Percentiles rank a stretch among this genome's conserved stretches.
These are phyloP conservation scores for Poecilia wingei DNA, from an alignment of 2,797 vertebrate species.

Conservation along the genomic window DNA sequence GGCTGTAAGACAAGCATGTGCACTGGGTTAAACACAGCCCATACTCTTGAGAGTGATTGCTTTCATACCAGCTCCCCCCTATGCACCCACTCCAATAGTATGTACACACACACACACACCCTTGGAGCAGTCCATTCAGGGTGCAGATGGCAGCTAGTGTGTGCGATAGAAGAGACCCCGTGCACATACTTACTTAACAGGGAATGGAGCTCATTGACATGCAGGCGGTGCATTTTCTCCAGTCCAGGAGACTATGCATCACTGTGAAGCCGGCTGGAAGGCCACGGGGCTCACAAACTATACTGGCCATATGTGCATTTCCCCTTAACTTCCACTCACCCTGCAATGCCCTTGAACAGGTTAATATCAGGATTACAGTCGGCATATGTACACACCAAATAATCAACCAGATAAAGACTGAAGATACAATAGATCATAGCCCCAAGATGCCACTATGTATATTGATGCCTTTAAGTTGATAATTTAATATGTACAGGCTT, in stretches of 20 bases:
- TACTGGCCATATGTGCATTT: constrained; percentile 62
- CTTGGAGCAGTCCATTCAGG: constrained; percentile 72
- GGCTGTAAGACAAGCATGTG: constrained; percentile 68
- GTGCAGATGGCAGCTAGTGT: constrained; percentile 78
- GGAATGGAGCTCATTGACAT: constrained; percentile 75
- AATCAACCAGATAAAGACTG: neutral
- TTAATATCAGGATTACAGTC: constrained; percentile 36
- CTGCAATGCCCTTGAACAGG: constrained; percentile 49
- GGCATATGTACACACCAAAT: constrained; percentile 20
- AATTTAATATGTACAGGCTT: neutral
- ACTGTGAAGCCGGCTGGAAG: constrained; percentile 40
- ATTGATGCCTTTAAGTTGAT: neutral
- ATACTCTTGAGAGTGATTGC: constrained; percentile 58
- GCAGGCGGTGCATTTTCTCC: constrained; percentile 62
- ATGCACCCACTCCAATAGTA: constrained; percentile 14
- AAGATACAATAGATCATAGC: neutral
- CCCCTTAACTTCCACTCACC: constrained; percentile 42
- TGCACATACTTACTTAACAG: constrained; percentile 60
- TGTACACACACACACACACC: constrained; percentile 22
- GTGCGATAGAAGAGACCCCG: constrained; percentile 74
- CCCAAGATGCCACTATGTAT: neutral
- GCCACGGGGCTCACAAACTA: constrained; percentile 48
- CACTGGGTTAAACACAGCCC: constrained; percentile 66
- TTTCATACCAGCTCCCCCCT: constrained; percentile 24
- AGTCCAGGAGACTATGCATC: constrained; percentile 58